Base-by-base conservation (phyloP, 2,888 invertebrate genomes). In the Polydrusus tereticollis region DNA sequence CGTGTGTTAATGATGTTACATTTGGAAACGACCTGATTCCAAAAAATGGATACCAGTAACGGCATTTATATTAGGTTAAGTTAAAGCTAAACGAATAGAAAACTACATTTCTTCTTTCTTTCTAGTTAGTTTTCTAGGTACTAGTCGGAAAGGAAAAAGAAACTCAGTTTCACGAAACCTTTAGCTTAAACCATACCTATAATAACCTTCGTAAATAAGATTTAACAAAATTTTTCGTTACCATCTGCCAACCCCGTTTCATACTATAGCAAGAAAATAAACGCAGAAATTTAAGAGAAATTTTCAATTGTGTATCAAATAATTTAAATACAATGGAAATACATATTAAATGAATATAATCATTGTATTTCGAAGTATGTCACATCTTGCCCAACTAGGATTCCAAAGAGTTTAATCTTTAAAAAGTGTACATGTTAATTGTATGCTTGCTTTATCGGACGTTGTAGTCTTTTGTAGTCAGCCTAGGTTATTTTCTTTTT, bases 301-400 rank as follows among this genome's bases (percentile, higher is more conserved):
- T 55, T 16, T 16, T 55, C 18, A 16, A 55, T 16, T 33, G 52
- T 55, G 18, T 29, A 18, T 55, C 4, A 4, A 29, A 6, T 55
- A 16, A 55, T 55, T 55, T 29, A 55, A 29, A 55, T 29, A 55
- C 52, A 55, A 55, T 55, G 29, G 18, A 55, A 8, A 55, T 55
- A 16, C 29, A 33, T n/a, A 16, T 14, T 55, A 16, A 7, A 29
- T 47, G 29, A n/a, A 52, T 26, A 29, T 14, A 55, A 55, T 10
- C 21, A 55, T 55, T 29, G 16, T 55, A 8, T 26, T 0, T 8
- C 29, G 3, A 55, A 55, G 52, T 55, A 29, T 55, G 52, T 55
- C 29, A 55, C 16, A 26, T 55, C 16, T 26, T 16, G 7, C 26
- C 29, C 29, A 29, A 23, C 23, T 47, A n/a, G 12, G 20, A 45